phyloP scores from a whole-genome alignment of 53 echinoderm and acorn worm species.

The Actinopyga echinites region DNA sequence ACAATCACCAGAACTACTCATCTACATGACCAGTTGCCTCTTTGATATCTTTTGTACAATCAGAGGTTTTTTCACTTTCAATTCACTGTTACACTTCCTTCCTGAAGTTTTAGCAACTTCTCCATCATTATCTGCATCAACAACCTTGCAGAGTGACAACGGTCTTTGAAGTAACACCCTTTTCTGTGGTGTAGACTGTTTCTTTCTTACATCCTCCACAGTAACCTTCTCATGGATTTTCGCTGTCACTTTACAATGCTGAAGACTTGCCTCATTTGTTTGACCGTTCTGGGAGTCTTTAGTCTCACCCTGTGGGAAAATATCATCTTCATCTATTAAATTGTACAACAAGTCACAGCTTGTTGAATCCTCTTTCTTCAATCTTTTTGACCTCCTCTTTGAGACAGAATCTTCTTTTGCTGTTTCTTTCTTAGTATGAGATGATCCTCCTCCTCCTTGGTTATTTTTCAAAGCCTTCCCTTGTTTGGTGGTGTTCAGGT shows the following conservation, averaged over 20 bases:
- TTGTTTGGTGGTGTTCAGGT: neutral
- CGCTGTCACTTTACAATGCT: no score
- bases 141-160: neutral
- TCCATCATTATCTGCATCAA: neutral
- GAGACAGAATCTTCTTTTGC: neutral
- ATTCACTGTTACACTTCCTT: slow-evolving; percentile 2
- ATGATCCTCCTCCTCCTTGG: no score
- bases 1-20: neutral
- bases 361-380: neutral
- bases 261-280: no score
- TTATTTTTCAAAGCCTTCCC: no score
- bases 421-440: neutral
- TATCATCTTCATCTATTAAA: neutral
- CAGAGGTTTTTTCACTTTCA: neutral
- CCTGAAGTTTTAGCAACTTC: no score
- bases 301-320: neutral
- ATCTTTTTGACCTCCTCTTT: slow-evolving; percentile 20
- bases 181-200: neutral
- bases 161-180: neutral
- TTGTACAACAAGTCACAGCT: no score
- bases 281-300: no score
- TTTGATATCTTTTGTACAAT: neutral
- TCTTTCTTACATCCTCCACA: no score
- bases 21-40: neutral
- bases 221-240: no score